phyloP scores from a whole-genome alignment of 2,797 vertebrate genomes.

The Enteromius argenteus region DNA sequence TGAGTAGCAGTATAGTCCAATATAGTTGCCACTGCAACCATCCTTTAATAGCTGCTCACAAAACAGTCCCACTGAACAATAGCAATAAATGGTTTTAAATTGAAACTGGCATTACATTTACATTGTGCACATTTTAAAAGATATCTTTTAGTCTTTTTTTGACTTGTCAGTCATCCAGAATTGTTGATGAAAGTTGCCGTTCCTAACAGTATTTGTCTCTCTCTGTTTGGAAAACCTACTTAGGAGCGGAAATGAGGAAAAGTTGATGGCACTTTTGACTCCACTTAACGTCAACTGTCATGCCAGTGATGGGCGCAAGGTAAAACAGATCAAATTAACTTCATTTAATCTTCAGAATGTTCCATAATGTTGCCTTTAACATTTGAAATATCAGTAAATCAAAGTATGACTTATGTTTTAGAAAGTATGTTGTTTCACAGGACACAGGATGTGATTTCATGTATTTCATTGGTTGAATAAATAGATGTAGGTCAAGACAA shows the following conservation, averaged over 20 bases:
- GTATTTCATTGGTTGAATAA: background rate
- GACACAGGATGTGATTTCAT: background rate
- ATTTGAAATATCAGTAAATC: background rate
- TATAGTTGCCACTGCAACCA: background rate
- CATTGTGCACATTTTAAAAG: background rate
- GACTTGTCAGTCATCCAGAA: background rate
- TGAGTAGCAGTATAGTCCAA: background rate
- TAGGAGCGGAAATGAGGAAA: conserved; percentile 99
- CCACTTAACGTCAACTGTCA: conserved; percentile 99
- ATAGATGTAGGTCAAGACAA: conserved; percentile 17
- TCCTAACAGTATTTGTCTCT: conserved; percentile 9
- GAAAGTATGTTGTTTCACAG: background rate
- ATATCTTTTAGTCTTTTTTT: background rate
- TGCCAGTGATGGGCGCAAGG: conserved; percentile 97
- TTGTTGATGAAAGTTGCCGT: background rate
- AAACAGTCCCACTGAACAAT: background rate
- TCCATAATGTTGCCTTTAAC: background rate
- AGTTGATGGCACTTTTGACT: conserved; percentile 97
- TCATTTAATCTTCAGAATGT: background rate
- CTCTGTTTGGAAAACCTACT: conserved; percentile 43
- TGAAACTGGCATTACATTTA: background rate
- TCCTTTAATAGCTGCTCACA: background rate
- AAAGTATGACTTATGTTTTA: background rate
- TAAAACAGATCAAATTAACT: conserved; percentile 67
- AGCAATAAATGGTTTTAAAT: too few relatives aligned